Evolutionary conservation across 1,140 invertebrate species (phyloP), one percentile per base, ranked within the genome.

Genomic region (Drosophila subobscura): DNA sequence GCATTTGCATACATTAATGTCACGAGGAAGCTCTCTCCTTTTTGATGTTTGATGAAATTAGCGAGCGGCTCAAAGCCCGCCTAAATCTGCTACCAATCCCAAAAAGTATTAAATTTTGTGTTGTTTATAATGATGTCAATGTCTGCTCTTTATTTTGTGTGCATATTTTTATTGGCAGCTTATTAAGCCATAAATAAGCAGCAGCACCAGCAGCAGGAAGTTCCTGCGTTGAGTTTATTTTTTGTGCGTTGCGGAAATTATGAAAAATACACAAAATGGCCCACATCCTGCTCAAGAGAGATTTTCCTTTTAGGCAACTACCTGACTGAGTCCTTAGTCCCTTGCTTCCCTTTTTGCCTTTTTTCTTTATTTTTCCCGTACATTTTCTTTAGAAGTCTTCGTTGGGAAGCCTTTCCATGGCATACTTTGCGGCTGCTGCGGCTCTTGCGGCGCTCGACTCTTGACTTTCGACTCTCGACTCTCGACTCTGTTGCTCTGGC

Each of bases 1-100:
- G 83, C 78, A 86, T 86, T 86, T 86, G 83, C 81, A 86, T 86
- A 86, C 58, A 86, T 86, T 86, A 86, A 65, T 61, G 66, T 77
- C 72, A 64, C 49, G 16, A 61, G 22, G 10, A 27, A 61, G 56
- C 63, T 68, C 56, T 50, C 42, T 23, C 16, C 33, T 22, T 72
- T 79, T 84, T 85, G 80, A 85, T 85, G 72, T 84, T 63, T 84
- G 67, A 70, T 85, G 68, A 77, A 77, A 85, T 85, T 85, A 79
- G 61, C 76, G n/a, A 27, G 22, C 33, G 58, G 37, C 33, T 53
- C 25, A 47, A 37, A 58, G 51, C 29, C 14, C 25, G 10, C 46
- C 7, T 10, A 72, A 72, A 67, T 63, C 64, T 49, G 60, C 51
- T 72, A 70, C 45, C 50, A 46, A 70, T 54, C 61, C 72, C 61